A percentile compares a stretch with the other conserved stretches of the same genome.
phyloP scores from a whole-genome alignment of 1,140 invertebrate genomes.

The Acromyrmex heyeri region DNA sequence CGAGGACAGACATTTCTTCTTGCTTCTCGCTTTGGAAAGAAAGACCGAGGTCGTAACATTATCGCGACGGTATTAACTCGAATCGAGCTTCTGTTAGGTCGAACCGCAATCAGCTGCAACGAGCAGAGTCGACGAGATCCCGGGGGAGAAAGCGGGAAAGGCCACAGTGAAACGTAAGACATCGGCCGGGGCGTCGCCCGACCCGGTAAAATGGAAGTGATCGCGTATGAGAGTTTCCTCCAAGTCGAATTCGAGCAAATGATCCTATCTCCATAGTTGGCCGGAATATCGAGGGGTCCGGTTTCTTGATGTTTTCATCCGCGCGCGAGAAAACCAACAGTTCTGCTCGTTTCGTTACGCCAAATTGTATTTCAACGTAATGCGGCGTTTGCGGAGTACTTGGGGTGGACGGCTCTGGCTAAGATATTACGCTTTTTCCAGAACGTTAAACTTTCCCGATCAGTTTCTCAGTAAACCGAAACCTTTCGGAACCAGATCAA shows the following conservation, averaged over 20 bases:
- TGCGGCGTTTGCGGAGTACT: background rate
- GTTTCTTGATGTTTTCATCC: constrained; percentile 56
- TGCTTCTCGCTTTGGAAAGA: constrained; percentile 11
- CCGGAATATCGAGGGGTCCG: constrained; percentile 27
- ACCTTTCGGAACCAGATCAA: constrained; percentile 41
- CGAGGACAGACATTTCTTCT: background rate
- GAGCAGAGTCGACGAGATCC: constrained; percentile 63
- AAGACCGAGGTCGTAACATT: constrained; percentile 69
- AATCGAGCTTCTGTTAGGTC: constrained; percentile 76
- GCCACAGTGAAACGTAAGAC: constrained; percentile 22
- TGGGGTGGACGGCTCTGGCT: background rate
- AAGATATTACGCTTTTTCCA: constrained; percentile 50
- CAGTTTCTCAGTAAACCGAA: background rate
- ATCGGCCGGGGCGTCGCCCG: constrained; percentile 31
- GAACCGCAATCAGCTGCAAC: constrained; percentile 77
- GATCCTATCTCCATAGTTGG: constrained; percentile 56
- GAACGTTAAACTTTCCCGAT: constrained; percentile 31
- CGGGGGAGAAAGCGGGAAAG: constrained; percentile 38
- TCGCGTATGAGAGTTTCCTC: constrained; percentile 44
- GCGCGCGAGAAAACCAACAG: background rate
- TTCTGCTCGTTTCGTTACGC: constrained; percentile 30
- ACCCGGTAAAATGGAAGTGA: constrained; percentile 16
- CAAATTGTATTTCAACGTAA: constrained; percentile 59
- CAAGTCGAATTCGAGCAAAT: constrained; percentile 42
- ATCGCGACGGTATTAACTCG: constrained; percentile 77